A percentile compares a stretch with the other conserved stretches of the same genome.
phyloP scores from a whole-genome alignment of 92 coral and sea anemone species.

The Zoanthus sansibaricus region DNA sequence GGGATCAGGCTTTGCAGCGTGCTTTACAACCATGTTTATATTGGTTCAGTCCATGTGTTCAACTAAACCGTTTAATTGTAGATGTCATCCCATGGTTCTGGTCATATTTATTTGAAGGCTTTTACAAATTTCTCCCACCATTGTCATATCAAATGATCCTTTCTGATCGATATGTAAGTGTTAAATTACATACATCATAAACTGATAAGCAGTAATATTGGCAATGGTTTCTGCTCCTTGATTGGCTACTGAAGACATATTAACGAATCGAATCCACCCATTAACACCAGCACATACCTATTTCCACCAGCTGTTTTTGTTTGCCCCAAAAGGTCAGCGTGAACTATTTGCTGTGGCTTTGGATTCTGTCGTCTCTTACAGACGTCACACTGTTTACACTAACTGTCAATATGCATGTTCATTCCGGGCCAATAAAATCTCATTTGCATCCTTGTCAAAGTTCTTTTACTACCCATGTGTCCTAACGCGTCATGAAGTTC shows the following conservation, averaged over 20 bases:
- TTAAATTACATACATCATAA: constrained; percentile 39
- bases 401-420: not conserved
- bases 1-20: not conserved
- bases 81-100: constrained; percentile 50
- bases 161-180: constrained; percentile 57
- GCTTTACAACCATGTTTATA: constrained; percentile 37
- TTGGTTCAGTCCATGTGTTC: constrained; percentile 38
- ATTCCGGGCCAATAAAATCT: not conserved
- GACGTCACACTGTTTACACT: not conserved
- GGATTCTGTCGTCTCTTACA: constrained; percentile 1
- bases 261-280: constrained; percentile 38
- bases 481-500: constrained; percentile 3
- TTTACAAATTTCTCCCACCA: constrained; percentile 46
- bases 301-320: constrained; percentile 24
- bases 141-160: constrained; percentile 5
- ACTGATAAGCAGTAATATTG: constrained; percentile 9
- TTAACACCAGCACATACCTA: constrained; percentile 35
- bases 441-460: not conserved
- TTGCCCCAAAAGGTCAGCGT: constrained; percentile 36
- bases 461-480: not conserved
- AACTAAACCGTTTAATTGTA: constrained; percentile 35
- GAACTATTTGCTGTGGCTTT: constrained; percentile 35
- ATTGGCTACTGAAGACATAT: constrained; percentile 31
- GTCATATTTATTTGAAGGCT: constrained; percentile 57
- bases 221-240: constrained; percentile 44